Conservation (phyloP, 1,140 invertebrate genomes). For the Fopius arisanus region DNA sequence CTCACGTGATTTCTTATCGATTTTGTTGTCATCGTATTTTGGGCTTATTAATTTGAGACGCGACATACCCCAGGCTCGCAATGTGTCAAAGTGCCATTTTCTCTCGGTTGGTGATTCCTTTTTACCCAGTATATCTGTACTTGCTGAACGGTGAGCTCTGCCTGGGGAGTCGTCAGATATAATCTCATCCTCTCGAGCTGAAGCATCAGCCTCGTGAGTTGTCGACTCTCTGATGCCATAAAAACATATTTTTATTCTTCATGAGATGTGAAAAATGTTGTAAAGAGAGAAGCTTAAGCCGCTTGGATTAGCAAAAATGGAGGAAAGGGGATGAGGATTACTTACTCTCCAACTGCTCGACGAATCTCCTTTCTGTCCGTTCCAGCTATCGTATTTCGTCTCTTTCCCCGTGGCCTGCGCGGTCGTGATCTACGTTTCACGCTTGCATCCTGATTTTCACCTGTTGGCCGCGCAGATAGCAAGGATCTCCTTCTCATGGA, state of each 20-base stretch:
- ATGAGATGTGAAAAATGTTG: neutral
- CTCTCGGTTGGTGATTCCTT: constrained; percentile 72
- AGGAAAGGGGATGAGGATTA: constrained; percentile 38
- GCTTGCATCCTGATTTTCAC: constrained; percentile 45
- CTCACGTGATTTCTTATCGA: neutral
- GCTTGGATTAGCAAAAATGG: neutral
- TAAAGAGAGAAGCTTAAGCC: constrained; percentile 6
- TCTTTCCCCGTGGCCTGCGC: constrained; percentile 78
- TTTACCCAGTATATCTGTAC: constrained; percentile 62
- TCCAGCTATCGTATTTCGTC: constrained; percentile 89
- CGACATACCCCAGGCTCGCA: constrained; percentile 84
- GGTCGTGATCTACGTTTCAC: constrained; percentile 76
- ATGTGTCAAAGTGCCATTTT: constrained; percentile 79
- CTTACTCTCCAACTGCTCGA: constrained; percentile 80
- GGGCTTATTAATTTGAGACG: constrained; percentile 77
- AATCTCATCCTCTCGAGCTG: neutral
- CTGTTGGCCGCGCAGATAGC: constrained; percentile 54
- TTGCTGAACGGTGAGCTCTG: constrained; percentile 74
- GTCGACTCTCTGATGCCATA: constrained; percentile 65
- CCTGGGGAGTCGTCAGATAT: constrained; percentile 61
- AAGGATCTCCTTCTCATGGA: constrained; percentile 82
- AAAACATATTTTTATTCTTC: constrained; percentile 22
- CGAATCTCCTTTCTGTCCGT: constrained; percentile 87
- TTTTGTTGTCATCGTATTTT: constrained; percentile 50
- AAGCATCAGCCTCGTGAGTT: constrained; percentile 65